phyloP scores from a whole-genome alignment of 2,888 invertebrate species.

The Desoria tigrina region DNA sequence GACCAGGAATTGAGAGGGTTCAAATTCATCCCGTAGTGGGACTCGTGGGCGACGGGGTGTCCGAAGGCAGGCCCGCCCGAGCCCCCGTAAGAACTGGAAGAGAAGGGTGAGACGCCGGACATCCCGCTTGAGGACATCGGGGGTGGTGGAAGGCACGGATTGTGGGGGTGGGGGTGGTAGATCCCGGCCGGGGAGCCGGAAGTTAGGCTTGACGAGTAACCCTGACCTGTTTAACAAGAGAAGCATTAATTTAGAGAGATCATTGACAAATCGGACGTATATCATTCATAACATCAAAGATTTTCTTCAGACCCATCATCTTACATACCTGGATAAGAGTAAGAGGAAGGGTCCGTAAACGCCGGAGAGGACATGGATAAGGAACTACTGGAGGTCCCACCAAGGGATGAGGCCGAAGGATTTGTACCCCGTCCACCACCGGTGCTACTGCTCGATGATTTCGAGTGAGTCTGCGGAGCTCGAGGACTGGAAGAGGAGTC shows the following conservation, averaged over 20 bases:
- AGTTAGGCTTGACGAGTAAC: slow-evolving; percentile 25
- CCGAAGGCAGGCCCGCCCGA: slow-evolving; percentile 14
- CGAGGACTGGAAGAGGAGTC: slow-evolving; percentile 57
- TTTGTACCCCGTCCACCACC: slow-evolving; percentile 15
- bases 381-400: slow-evolving; percentile 25
- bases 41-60: slow-evolving; percentile 26
- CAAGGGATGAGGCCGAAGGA: slow-evolving; percentile 26
- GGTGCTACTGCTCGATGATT: slow-evolving; percentile 21
- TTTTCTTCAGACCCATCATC: too few relatives aligned
- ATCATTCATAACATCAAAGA: too few relatives aligned
- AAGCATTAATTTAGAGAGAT: too few relatives aligned
- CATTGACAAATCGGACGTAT: too few relatives aligned
- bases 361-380: slow-evolving; percentile 38
- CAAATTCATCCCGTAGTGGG: slow-evolving; percentile 40
- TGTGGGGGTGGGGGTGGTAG: slow-evolving; percentile 51
- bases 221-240: too few relatives aligned
- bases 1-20: slow-evolving; percentile 40
- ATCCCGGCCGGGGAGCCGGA: slow-evolving; percentile 35
- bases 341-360: slow-evolving; percentile 62
- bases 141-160: slow-evolving; percentile 49
- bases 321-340: slow-evolving; percentile 17
- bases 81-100: slow-evolving; percentile 31
- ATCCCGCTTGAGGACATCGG: slow-evolving; percentile 28
- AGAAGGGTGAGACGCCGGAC: slow-evolving; percentile 40
- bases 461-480: slow-evolving; percentile 25